Percentiles rank a stretch among this genome's conserved stretches.
Conservation (phyloP, 2,888 invertebrate genomes). For the Plebejus argus region DNA sequence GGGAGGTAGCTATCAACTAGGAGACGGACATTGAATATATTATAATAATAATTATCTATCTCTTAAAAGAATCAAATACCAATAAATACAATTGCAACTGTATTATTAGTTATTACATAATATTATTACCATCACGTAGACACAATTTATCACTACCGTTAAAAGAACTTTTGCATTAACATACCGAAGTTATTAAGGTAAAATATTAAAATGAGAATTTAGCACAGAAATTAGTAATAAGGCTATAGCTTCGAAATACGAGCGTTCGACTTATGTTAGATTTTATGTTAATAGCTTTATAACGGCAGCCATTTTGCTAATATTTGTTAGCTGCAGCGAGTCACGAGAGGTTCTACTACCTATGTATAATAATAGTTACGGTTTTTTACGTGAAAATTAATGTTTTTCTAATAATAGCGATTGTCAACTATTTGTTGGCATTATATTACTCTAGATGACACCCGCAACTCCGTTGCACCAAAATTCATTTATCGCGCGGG, state of each 20-base stretch:
- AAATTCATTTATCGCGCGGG: too few species aligned
- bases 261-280: constrained; percentile 19
- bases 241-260: background rate
- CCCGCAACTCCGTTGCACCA: too few species aligned
- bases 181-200: background rate
- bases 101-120: too few species aligned
- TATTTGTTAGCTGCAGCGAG: background rate
- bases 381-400: background rate
- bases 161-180: background rate
- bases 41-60: too few species aligned
- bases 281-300: constrained; percentile 30
- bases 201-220: constrained; percentile 18
- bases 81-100: too few species aligned
- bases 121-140: too few species aligned
- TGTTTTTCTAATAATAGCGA: background rate
- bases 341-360: background rate
- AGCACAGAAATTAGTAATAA: background rate
- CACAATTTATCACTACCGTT: background rate
- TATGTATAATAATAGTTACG: background rate
- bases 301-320: constrained; percentile 25
- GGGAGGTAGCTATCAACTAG: too few species aligned
- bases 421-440: too few species aligned
- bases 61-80: too few species aligned
- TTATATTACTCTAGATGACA: too few species aligned
- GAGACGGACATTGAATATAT: too few species aligned